phyloP scores from a whole-genome alignment of 2,113 vertebrate genomes.

The Carlito syrichta region DNA sequence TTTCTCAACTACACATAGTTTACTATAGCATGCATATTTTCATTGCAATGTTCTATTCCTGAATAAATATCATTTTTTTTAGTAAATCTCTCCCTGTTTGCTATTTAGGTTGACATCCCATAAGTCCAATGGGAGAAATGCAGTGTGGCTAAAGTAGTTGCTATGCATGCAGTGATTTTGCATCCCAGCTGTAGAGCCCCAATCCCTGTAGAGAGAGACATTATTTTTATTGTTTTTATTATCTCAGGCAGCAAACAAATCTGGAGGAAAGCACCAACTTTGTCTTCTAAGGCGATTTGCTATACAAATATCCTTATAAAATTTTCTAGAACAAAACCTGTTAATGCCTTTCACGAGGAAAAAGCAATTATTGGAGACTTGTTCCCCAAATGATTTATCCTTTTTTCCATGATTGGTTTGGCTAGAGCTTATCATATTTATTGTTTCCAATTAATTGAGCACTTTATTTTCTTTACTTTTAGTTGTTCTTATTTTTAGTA shows the following conservation, averaged over 20 bases:
- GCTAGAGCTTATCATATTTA: background rate
- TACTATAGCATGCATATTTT: too few relatives aligned
- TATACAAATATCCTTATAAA: background rate
- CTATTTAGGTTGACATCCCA: too few relatives aligned
- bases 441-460: background rate
- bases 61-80: background rate
- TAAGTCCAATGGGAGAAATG: background rate
- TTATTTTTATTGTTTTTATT: background rate
- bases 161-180: background rate
- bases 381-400: background rate
- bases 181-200: background rate
- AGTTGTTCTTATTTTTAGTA: background rate
- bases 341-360: background rate
- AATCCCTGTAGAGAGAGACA: background rate
- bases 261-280: background rate
- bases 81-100: background rate
- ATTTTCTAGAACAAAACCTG: background rate
- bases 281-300: background rate
- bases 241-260: background rate
- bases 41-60: too few relatives aligned
- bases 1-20: background rate
- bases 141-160: background rate
- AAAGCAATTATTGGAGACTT: too few relatives aligned
- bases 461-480: background rate
- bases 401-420: background rate